Base-by-base conservation (phyloP, 2,797 vertebrate species). In the Diceros bicornis region DNA sequence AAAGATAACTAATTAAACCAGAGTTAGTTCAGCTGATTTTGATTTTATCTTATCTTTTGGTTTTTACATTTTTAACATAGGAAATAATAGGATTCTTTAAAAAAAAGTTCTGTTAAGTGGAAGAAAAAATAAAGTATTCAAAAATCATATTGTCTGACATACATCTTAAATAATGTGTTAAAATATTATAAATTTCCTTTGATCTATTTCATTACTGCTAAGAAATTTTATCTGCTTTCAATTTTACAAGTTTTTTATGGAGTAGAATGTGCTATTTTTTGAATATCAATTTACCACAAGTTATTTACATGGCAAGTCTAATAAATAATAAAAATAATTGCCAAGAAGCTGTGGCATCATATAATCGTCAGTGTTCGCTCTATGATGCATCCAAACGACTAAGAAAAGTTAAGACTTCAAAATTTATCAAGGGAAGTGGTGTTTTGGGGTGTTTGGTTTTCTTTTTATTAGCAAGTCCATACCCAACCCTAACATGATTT, bases 31-130 rank as follows among this genome's bases (percentile, higher is more conserved):
- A 29, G 87, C 91, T 92, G 29, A 44, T 96, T 97, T 94, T 89
- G 50, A 92, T 94, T 98, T 98, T 97, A 92, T 90, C 64, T 93
- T 64, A 88, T 59, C 37, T 57, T 94, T 85, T 44, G 4, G 7
- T 32, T 59, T 88, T 72, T 47, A 41, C 10, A 29, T 92, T 90
- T 93, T 84, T 94, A 85, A 57, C 23, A 47, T 21, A 96, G 69
- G 34, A 68, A 88, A 79, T 55, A 79, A 84, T 34, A 62, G 4
- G 16, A 34, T 32, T 68, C 4, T 85, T 95, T 89, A 25, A 18
- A 72, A 64, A 44, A 74, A 29, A 16, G 16, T 62, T 83, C 21
- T 72, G 34, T 29, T 52, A 59, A 89, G 13, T 34, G 75, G 10
- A 32, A n/a, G 18, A 61, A 50, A 55, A 75, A 93, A 14, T 52